A percentile compares a stretch with the other conserved stretches of the same genome.
phyloP scores from a whole-genome alignment of 2,113 vertebrate genomes.

The Rhinolophus ferrumequinum region DNA sequence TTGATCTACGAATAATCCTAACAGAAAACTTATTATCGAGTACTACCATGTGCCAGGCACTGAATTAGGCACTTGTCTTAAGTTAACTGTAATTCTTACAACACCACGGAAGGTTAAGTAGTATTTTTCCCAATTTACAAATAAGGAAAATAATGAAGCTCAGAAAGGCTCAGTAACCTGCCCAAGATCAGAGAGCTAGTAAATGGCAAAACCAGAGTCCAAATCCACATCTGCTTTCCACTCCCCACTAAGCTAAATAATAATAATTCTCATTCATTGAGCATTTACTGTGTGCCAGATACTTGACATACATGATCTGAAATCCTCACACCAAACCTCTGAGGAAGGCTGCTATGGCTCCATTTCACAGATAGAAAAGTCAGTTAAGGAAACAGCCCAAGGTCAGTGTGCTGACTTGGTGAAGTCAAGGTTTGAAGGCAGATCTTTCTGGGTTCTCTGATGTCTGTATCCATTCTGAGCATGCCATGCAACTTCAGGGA shows the following conservation, averaged over 20 bases:
- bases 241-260: background rate
- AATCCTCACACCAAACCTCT: background rate
- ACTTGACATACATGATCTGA: background rate
- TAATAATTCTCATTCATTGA: background rate
- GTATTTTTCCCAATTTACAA: background rate
- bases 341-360: background rate
- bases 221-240: background rate
- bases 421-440: background rate
- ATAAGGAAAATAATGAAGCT: conserved; percentile 28
- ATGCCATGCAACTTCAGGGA: background rate
- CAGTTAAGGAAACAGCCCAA: background rate
- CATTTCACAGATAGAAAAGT: background rate
- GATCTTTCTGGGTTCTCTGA: background rate
- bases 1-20: conserved; percentile 35
- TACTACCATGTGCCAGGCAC: background rate
- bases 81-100: conserved; percentile 38
- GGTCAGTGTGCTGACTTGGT: background rate
- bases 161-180: background rate
- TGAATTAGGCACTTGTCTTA: conserved; percentile 37
- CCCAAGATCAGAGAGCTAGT: background rate
- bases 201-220: background rate
- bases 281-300: background rate
- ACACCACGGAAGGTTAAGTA: background rate
- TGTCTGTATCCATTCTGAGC: background rate
- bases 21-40: background rate